Base-by-base conservation (phyloP, 1,140 invertebrate genomes). In the Octopus bimaculoides region DNA sequence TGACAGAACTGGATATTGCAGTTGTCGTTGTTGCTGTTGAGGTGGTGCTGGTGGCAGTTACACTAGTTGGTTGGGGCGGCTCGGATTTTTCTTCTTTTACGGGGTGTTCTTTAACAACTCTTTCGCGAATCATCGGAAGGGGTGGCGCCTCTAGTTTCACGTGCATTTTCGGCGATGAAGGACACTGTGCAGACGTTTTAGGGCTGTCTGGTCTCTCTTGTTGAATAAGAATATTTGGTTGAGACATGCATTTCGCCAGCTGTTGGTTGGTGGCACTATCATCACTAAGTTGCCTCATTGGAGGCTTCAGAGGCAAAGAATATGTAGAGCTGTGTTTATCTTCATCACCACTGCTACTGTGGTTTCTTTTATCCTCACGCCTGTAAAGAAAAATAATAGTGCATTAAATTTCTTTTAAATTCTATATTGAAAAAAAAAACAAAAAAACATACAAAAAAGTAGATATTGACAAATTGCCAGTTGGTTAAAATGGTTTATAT, bases 261-360 rank as follows among this genome's bases (percentile, higher is more conserved):
- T 78, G 75, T 12, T 88, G 82, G 77, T 84, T 82, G 10, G 61
- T 77, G 26, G 82, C 81, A 17, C 79, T 79, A 54, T 85, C 84
- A 54, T 83, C 79, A 73, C 82, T 82, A 76, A 78, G 69, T 76
- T 82, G 82, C 9, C 81, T 75, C 8, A 78, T 74, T 75, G 75
- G 75, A 74, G 80, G 81, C 82, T 92, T 93, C 4, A 92, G 93
- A 5, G 92, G 91, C 82, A 93, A 89, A 26, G 86, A 83, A 80
- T 92, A 87, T 78, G 92, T 89, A 5, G 92, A 93, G 71, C 81
- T 81, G 12, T 52, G 80, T 82, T 86, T 86, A 75, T 87, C 82
- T 56, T 83, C 82, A 69, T 84, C 79, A 75, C 77, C 66, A 71
- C 66, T 71, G n/a, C 80, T 79, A 54, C 54, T 80, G n/a, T 82